These are phyloP conservation scores for Chrysopilus asiliformis DNA, from an alignment of 2,888 invertebrate genomes.

Conservation along the genomic window DNA sequence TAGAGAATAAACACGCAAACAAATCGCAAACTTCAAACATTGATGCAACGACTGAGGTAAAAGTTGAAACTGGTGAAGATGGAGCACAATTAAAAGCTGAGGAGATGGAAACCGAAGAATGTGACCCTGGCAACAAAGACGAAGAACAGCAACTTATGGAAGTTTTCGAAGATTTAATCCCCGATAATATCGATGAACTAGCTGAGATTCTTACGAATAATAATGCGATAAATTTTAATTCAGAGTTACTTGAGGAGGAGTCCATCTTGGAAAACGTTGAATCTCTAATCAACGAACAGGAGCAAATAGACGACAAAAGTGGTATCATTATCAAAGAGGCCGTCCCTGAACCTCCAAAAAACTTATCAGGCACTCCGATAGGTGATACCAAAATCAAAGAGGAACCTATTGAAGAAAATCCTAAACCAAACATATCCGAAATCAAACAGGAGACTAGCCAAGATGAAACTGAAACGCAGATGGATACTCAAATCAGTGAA, in stretches of 20 bases:
- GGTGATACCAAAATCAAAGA: conserved; percentile 13
- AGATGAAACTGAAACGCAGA: conserved; percentile 10
- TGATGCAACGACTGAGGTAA: neutral
- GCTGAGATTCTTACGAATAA: conserved; percentile 27
- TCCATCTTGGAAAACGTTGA: conserved; percentile 29
- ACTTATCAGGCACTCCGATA: conserved; percentile 6
- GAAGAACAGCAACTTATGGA: conserved; percentile 31
- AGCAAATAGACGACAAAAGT: conserved; percentile 18
- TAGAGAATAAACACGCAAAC: conserved; percentile 41
- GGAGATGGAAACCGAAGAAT: conserved; percentile 20
- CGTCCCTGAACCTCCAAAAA: conserved; percentile 3
- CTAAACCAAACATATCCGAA: conserved; percentile 11
- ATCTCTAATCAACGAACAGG: conserved; percentile 18
- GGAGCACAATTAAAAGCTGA: no score
- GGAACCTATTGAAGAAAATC: conserved; percentile 8
- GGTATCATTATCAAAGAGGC: no score
- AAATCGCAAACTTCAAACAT: conserved; percentile 11
- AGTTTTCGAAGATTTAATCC: conserved; percentile 28
- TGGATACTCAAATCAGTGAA: no score
- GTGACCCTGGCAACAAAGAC: conserved; percentile 22
- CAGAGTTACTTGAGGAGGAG: conserved; percentile 30
- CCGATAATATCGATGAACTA: conserved; percentile 32
- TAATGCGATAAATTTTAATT: conserved; percentile 19
- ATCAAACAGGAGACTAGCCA: conserved; percentile 8
- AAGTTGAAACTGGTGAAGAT: conserved; percentile 10